Evolutionary conservation across 1,140 invertebrate genomes (phyloP), one percentile per base, ranked within the genome.

Genomic region (Pomacea maculata): DNA sequence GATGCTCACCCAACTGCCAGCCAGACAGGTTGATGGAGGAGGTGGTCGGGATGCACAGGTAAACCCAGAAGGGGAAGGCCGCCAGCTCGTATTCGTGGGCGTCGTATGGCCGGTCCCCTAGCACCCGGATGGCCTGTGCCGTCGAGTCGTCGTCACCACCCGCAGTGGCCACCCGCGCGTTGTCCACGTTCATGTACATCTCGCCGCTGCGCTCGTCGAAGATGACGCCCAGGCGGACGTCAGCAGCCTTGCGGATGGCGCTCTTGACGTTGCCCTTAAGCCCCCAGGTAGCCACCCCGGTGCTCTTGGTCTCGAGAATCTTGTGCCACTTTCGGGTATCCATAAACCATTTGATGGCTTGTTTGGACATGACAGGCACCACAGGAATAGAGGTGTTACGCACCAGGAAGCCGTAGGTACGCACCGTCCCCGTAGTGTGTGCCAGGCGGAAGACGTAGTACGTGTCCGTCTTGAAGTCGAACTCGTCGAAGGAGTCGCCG

Each of bases 381-480:
- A 81, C 65, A 10, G 82, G 77, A 45, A 74, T 67, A 63, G 82
- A 78, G n/a, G 79, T 83, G 82, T 83, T 83, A 15, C 82, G 68
- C 29, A 83, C 82, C 72, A 83, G 80, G 63, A 80, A 80, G 5
- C 82, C 82, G 79, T 83, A 83, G 29, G 76, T 80, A 21, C 82
- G 75, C 61, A 81, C 80, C 52, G 82, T 83, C n/a, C 82, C 82
- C 29, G 82, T 83, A 61, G 82, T 83, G 79, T 83, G 82, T 5
- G 71, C 78, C 63, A 80, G 72, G 75, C 57, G 45, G 71, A 83
- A 83, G 75, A 68, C 73, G 76, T 78, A 80, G 77, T 83, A 75
- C 1, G 82, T 83, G 77, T 83, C 79, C 25, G 79, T 80, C 34
- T 80, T 83, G 79, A 83, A 83, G 72, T 83, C 82, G 70, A 83